Evolutionary conservation across 2,888 invertebrate species (phyloP).

Genomic region (Drosophila niveifrons): DNA sequence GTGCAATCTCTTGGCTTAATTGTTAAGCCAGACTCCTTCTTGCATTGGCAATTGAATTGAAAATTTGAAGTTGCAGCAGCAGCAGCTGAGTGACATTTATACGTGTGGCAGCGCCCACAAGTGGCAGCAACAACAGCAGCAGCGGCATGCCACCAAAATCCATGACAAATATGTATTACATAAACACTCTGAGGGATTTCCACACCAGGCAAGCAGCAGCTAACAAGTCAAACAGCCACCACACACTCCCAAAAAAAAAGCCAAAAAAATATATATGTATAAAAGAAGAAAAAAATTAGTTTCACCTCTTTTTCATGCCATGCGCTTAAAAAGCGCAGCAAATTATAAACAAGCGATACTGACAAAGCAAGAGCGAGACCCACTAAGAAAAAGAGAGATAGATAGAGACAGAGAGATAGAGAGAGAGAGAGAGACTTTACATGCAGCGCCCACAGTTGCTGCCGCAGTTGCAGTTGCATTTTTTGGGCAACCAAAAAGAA

Average conservation of each 20-base stretch:
- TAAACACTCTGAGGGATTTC: slow-evolving; percentile 74
- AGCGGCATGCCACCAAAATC: slow-evolving; percentile 30
- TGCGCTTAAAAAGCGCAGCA: slow-evolving; percentile 75
- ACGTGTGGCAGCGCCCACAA: slow-evolving; percentile 68
- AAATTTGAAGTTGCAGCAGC: slow-evolving; percentile 4
- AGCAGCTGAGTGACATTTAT: slow-evolving; percentile 46
- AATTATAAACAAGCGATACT: slow-evolving; percentile 72
- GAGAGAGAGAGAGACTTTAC: slow-evolving; percentile 11
- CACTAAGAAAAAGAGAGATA: slow-evolving; percentile 12
- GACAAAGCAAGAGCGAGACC: slow-evolving; percentile 17
- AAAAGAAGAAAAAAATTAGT: slow-evolving; percentile 67
- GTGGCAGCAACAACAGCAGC: slow-evolving; percentile 22
- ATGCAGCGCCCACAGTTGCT: slow-evolving; percentile 68
- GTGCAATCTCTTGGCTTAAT: slow-evolving; percentile 52
- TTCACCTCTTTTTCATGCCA: slow-evolving; percentile 78
- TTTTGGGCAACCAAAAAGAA: slow-evolving; percentile 40
- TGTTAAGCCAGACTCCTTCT: slow-evolving; percentile 20
- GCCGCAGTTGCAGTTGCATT: slow-evolving; percentile 38
- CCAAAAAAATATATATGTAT: slow-evolving; percentile 9
- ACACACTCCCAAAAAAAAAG: slow-evolving; percentile 41
- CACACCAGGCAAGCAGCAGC: slow-evolving; percentile 56
- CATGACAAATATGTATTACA: slow-evolving; percentile 70
- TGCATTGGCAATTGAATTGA: slow-evolving; percentile 15
- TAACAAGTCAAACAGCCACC: slow-evolving; percentile 53
- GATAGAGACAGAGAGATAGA: slow-evolving; percentile 12